Evolutionary conservation across 1,140 invertebrate species (phyloP).

Genomic region (Charaxes varanes): DNA sequence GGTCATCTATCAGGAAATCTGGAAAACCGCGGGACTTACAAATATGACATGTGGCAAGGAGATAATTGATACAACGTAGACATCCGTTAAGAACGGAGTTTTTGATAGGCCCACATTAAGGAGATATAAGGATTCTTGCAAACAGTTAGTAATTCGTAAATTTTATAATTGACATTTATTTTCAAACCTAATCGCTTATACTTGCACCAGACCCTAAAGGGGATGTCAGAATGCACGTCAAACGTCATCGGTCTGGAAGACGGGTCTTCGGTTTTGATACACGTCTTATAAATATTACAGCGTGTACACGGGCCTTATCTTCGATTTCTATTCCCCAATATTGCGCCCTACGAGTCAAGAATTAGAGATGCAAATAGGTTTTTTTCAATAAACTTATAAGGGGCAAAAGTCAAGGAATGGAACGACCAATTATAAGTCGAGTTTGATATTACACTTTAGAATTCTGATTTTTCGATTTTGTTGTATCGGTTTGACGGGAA

Average conservation of each 20-base stretch:
- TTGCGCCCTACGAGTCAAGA: conserved; percentile 15
- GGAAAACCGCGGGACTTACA: too few relatives aligned
- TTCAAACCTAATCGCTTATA: background rate
- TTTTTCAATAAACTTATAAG: conserved; percentile 17
- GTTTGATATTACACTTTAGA: conserved; percentile 67
- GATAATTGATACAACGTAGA: too few relatives aligned
- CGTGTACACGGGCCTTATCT: conserved; percentile 38
- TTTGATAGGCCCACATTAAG: too few relatives aligned
- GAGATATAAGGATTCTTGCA: too few relatives aligned
- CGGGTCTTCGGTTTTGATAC: conserved; percentile 66
- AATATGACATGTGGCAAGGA: too few relatives aligned
- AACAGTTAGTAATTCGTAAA: too few relatives aligned
- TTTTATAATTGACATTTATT: too few relatives aligned
- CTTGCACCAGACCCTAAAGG: conserved; percentile 43
- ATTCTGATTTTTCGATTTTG: conserved; percentile 67
- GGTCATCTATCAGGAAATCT: too few relatives aligned
- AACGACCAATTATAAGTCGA: conserved; percentile 63
- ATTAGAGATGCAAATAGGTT: conserved; percentile 19
- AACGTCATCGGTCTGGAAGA: conserved; percentile 69
- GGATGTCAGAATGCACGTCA: conserved; percentile 67
- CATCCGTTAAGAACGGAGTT: too few relatives aligned
- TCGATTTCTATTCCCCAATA: conserved; percentile 16
- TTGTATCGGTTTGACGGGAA: conserved; percentile 55
- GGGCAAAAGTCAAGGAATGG: conserved; percentile 38
- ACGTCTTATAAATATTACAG: conserved; percentile 68